Percentiles rank a stretch among this genome's conserved stretches.
Conservation (phyloP, 1,140 invertebrate genomes). For the Dryas iulia region DNA sequence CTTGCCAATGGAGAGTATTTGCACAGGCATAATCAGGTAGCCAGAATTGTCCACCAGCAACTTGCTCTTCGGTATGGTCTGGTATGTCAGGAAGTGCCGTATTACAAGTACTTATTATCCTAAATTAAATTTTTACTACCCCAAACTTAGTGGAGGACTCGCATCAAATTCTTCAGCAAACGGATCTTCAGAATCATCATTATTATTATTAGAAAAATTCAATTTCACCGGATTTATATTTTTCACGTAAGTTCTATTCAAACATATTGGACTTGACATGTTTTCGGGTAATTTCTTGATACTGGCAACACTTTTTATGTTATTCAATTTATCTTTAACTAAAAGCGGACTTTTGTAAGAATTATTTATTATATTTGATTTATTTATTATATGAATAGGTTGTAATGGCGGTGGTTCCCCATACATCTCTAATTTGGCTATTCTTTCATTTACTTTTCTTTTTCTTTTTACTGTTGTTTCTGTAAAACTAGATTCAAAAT, state of each 20-base stretch:
- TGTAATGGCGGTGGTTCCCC: conserved; percentile 72
- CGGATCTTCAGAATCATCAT: conserved; percentile 42
- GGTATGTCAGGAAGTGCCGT: too few species aligned
- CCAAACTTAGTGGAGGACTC: conserved; percentile 73
- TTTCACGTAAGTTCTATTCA: conserved; percentile 47
- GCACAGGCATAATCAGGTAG: too few species aligned
- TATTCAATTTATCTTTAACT: conserved; percentile 36
- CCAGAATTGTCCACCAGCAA: too few species aligned
- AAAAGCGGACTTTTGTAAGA: conserved; percentile 59
- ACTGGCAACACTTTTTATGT: conserved; percentile 40
- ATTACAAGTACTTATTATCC: too few species aligned
- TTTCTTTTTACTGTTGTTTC: conserved; percentile 47
- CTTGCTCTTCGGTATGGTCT: too few species aligned
- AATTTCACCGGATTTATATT: conserved; percentile 59
- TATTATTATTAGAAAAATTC: conserved; percentile 45
- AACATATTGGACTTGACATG: conserved; percentile 40
- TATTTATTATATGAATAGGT: conserved; percentile 63
- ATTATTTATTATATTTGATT: conserved; percentile 46
- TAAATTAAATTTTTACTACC: background rate
- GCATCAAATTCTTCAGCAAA: conserved; percentile 68
- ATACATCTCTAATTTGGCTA: conserved; percentile 67
- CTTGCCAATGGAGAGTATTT: too few species aligned
- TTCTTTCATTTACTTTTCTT: conserved; percentile 56
- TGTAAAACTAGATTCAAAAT: conserved; percentile 68
- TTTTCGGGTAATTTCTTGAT: conserved; percentile 30